Percentiles rank a stretch among this genome's conserved stretches.
phyloP scores from a whole-genome alignment of 2,113 vertebrate species.

The Gobius niger region DNA sequence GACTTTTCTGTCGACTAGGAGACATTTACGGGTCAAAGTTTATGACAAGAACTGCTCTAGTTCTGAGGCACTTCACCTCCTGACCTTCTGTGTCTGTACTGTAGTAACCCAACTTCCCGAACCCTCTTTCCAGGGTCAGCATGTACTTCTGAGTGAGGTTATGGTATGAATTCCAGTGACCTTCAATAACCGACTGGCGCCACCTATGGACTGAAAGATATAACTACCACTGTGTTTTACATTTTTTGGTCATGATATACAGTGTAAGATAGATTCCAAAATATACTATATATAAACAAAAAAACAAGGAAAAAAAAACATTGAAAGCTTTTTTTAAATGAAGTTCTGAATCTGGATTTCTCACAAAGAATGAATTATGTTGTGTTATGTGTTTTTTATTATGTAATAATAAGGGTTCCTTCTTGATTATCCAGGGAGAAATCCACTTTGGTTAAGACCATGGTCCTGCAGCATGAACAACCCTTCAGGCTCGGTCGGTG shows the following conservation, averaged over 20 bases:
- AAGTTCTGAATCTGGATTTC: too few relatives aligned
- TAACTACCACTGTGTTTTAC: slow-evolving; percentile 10
- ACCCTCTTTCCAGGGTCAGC: background rate
- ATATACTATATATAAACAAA: too few relatives aligned
- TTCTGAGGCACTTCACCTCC: background rate
- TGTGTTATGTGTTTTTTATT: too few relatives aligned
- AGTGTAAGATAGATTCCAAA: too few relatives aligned
- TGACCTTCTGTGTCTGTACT: slow-evolving; percentile 1
- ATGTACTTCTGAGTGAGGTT: slow-evolving; percentile 15
- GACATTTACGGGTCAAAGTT: slow-evolving; percentile 23
- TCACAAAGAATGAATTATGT: background rate
- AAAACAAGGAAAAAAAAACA: too few relatives aligned
- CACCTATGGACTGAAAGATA: slow-evolving; percentile 27
- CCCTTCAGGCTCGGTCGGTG: too few relatives aligned
- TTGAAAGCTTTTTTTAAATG: too few relatives aligned
- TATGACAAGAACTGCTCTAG: background rate
- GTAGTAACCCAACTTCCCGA: background rate
- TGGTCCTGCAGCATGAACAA: too few relatives aligned
- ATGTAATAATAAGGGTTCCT: too few relatives aligned
- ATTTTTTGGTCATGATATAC: too few relatives aligned
- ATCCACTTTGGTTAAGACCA: too few relatives aligned
- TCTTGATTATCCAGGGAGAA: too few relatives aligned
- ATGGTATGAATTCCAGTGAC: slow-evolving; percentile 1
- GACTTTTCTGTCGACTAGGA: slow-evolving; percentile 24
- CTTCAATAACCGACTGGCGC: background rate